These are phyloP conservation scores for Sinocyclocheilus anophthalmus DNA, from an alignment of 2,113 vertebrate species.

Conservation along the genomic window DNA sequence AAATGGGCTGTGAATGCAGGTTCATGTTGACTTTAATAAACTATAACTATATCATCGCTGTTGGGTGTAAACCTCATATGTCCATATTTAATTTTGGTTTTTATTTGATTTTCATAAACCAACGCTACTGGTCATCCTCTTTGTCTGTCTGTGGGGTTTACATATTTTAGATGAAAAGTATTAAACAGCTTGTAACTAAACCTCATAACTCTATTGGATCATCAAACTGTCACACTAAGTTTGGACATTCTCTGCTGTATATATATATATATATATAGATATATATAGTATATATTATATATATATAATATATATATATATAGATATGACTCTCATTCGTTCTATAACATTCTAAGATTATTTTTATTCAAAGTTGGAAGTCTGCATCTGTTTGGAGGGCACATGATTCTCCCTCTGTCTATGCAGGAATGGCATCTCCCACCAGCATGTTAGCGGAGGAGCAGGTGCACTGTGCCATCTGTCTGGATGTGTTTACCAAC, in stretches of 20 bases:
- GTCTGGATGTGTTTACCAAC: constrained; percentile 80
- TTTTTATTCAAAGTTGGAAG: background rate
- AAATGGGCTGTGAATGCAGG: background rate
- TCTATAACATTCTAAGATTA: too few relatives aligned
- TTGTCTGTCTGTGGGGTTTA: too few relatives aligned
- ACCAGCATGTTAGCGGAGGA: constrained; percentile 76
- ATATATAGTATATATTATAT: too few relatives aligned
- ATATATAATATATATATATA: too few relatives aligned
- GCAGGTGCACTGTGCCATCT: constrained; percentile 82
- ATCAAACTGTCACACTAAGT: background rate
- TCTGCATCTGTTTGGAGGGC: background rate
- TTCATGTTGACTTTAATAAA: background rate
- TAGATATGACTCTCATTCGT: too few relatives aligned
- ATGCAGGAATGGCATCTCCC: constrained; percentile 72
- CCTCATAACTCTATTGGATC: background rate
- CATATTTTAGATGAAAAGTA: background rate
- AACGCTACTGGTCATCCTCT: too few relatives aligned
- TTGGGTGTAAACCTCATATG: background rate
- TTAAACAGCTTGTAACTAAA: background rate
- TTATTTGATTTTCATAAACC: too few relatives aligned
- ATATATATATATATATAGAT: too few relatives aligned
- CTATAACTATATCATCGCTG: background rate
- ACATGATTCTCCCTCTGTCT: constrained; percentile 51
- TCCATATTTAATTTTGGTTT: too few relatives aligned
- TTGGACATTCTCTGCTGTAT: too few relatives aligned